Conservation (phyloP, 2,113 vertebrate species). For the Apus apus region DNA sequence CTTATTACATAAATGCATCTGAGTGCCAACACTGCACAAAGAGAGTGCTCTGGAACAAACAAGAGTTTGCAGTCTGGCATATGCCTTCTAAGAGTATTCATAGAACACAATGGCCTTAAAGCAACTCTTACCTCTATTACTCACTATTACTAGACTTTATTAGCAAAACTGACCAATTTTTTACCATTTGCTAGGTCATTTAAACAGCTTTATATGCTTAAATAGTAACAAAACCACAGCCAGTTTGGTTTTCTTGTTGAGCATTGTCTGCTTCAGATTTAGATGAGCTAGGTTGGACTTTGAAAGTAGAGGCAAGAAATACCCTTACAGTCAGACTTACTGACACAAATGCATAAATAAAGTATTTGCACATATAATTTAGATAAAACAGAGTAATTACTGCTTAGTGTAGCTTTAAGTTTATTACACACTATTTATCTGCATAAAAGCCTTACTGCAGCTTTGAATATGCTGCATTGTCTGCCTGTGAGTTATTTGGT, state of each 20-base stretch:
- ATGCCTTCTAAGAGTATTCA: neutral
- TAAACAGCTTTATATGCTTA: neutral
- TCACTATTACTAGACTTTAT: neutral
- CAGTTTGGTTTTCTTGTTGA: neutral
- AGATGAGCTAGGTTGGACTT: neutral
- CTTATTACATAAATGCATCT: constrained; percentile 47
- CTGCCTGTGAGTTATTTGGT: neutral
- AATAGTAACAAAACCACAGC: neutral
- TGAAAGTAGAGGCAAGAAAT: neutral
- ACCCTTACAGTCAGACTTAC: neutral
- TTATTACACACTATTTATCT: neutral
- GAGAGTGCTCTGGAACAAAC: neutral
- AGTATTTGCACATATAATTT: neutral
- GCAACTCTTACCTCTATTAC: neutral
- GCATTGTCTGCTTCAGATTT: neutral
- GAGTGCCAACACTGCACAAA: neutral
- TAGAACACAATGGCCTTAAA: neutral
- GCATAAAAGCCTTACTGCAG: neutral
- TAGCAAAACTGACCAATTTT: neutral
- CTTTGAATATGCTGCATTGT: neutral
- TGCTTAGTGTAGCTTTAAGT: neutral
- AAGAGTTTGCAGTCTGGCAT: neutral
- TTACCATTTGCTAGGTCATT: neutral
- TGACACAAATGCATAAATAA: neutral
- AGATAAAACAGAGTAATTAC: neutral